Conservation (phyloP, 2,113 vertebrate species). For the Cyphomyrus plagiostoma region DNA sequence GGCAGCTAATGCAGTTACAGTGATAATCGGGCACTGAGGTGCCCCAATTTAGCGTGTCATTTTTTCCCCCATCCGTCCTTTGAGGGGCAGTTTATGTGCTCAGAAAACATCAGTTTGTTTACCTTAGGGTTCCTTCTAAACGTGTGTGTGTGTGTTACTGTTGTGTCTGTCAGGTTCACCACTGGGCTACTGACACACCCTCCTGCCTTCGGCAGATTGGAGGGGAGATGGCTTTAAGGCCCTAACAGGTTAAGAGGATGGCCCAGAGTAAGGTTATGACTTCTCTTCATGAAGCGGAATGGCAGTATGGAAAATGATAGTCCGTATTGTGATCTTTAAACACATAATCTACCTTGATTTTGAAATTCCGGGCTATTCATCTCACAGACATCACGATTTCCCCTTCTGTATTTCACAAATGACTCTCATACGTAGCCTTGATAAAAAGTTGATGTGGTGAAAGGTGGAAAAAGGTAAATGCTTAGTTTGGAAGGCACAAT, state of each 20-base stretch:
- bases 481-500: background rate
- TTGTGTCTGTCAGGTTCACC: background rate
- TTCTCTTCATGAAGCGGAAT: background rate
- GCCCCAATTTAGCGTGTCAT: conserved; percentile 22
- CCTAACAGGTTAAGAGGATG: background rate
- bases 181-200: conserved; percentile 17
- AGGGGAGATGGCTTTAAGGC: background rate
- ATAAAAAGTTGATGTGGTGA: background rate
- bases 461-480: background rate
- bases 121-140: background rate
- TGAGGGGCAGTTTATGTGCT: background rate
- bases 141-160: background rate
- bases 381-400: background rate
- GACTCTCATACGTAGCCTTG: background rate
- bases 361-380: background rate
- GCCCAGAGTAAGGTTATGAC: background rate
- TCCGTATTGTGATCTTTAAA: background rate
- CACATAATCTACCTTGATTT: background rate
- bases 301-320: background rate
- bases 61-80: background rate
- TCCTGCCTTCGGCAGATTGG: conserved; percentile 19
- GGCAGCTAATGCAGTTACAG: conserved; percentile 23
- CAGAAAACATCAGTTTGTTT: background rate
- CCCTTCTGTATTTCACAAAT: background rate
- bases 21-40: conserved; percentile 32